A percentile compares a stretch with the other conserved stretches of the same genome.
phyloP scores from a whole-genome alignment of 2,888 invertebrate genomes.

The Eilema depressum region DNA sequence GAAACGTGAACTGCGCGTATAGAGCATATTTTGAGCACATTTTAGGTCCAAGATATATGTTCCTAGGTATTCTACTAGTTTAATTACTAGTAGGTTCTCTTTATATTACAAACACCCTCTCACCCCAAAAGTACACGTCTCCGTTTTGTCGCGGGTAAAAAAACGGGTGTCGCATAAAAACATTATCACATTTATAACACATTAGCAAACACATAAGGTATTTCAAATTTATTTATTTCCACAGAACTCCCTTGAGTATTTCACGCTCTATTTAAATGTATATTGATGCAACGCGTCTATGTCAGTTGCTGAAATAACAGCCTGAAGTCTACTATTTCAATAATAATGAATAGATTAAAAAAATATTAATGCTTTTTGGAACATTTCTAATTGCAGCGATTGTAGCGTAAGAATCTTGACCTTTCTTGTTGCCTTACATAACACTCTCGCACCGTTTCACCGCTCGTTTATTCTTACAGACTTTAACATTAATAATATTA shows the following conservation, averaged over 20 bases:
- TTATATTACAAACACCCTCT: no score
- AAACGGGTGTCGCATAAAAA: not conserved
- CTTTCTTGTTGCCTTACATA: not conserved
- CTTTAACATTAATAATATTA: no score
- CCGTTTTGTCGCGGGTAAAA: no score
- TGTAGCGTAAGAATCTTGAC: conserved; percentile 1
- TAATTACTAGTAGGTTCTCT: no score
- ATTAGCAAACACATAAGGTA: not conserved
- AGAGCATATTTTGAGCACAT: no score
- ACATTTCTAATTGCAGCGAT: not conserved
- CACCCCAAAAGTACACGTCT: no score
- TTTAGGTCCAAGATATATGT: no score
- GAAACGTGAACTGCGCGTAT: no score
- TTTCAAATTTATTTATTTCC: conserved; percentile 1
- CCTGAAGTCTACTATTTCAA: not conserved
- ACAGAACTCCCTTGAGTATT: not conserved
- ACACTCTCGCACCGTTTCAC: not conserved
- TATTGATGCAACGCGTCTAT: not conserved
- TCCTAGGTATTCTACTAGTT: no score
- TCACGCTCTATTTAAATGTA: not conserved
- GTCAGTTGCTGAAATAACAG: not conserved
- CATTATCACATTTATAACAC: not conserved
- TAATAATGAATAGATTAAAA: not conserved
- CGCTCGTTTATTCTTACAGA: no score
- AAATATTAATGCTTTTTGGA: not conserved